Base-by-base conservation (phyloP, 1,140 invertebrate species). In the Drosophila fuyamai region DNA sequence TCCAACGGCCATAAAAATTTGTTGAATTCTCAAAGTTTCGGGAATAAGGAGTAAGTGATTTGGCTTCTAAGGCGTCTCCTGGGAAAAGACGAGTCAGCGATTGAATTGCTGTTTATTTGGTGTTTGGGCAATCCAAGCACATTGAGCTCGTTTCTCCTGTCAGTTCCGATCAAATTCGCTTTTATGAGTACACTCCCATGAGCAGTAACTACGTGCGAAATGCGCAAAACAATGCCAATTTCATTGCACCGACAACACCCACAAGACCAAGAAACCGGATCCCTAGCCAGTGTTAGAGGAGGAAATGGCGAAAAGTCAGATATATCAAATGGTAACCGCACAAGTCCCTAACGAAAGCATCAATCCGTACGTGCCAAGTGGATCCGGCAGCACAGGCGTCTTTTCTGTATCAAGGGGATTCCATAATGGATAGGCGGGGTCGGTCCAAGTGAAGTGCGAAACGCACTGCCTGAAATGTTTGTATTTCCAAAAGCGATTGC, bases 81-180 rank as follows among this genome's bases (percentile, higher is more conserved):
- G n/a, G 50, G 16, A 56, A 27, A 27, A 12, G n/a, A 46, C 38
- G 14, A 56, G 10, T 59, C 46, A 23, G 13, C 62, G 47, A 85
- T 88, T 88, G 83, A 82, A 82, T 88, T 82, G 79, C 79, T 77
- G 44, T 76, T 88, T 72, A 72, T 51, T 50, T 59, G 67, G 59
- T 80, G 67, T 53, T 81, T 62, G 59, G 59, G 56, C 59, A 78
- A 70, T 78, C 41, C 32, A 43, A 53, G n/a, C 29, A 36, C 51
- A 67, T 58, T 66, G 32, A 36, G 32, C 50, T 13, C 14, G n/a
- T 72, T 44, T 35, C 18, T 50, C 14, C 55, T 62, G 67, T 65
- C 66, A 53, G 54, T 47, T 16, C 51, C 79, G 29, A 89, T 88
- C 44, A 79, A 86, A 77, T 89, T 83, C 50, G 56, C 50, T 59